Percentiles rank a stretch among this genome's conserved stretches.
Conservation (phyloP, 2,888 invertebrate species). For the Drosophila prostipennis region DNA sequence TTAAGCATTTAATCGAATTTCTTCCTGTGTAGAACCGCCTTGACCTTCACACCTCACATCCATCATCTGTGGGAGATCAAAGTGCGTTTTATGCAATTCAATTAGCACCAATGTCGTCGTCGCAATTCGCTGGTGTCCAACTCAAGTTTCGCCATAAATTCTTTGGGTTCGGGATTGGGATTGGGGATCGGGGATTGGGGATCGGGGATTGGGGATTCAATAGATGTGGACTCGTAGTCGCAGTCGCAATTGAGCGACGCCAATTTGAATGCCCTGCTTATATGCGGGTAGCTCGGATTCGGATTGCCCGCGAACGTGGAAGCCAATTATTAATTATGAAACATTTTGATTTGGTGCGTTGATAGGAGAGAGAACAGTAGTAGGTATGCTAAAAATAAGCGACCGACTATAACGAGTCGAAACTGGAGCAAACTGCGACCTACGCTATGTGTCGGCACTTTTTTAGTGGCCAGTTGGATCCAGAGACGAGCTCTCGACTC, state of each 20-base stretch:
- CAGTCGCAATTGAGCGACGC: constrained; percentile 23
- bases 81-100: constrained; percentile 77
- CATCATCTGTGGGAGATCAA: constrained; percentile 53
- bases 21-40: constrained; percentile 25
- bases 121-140: constrained; percentile 1
- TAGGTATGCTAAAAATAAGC: constrained; percentile 41
- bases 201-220: not conserved
- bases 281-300: constrained; percentile 21
- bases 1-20: too few relatives aligned
- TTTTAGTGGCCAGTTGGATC: not conserved
- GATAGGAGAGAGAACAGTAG: constrained; percentile 38
- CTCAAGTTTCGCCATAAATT: not conserved
- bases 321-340: constrained; percentile 57
- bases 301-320: constrained; percentile 11
- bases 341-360: constrained; percentile 64
- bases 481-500: not conserved
- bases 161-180: not conserved
- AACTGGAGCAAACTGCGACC: constrained; percentile 22
- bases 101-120: constrained; percentile 57
- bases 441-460: constrained; percentile 1
- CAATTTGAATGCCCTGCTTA: constrained; percentile 36
- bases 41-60: constrained; percentile 55
- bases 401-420: constrained; percentile 7
- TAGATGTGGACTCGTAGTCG: constrained; percentile 2
- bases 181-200: not conserved